A percentile compares a stretch with the other conserved stretches of the same genome.
Conservation (phyloP, 1,140 invertebrate species). For the Penaeus chinensis region DNA sequence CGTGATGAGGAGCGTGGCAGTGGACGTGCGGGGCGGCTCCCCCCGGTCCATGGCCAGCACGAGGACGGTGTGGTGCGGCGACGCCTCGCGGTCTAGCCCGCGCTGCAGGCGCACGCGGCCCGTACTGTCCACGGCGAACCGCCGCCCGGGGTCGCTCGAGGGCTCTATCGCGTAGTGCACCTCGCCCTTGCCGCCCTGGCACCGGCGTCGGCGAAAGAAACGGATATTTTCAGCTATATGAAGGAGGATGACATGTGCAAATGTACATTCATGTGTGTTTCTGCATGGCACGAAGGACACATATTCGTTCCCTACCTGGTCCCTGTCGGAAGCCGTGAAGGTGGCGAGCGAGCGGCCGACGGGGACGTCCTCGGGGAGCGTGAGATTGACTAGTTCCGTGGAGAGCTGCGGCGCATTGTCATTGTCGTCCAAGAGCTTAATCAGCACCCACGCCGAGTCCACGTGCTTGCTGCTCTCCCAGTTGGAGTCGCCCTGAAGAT, state of each 20-base stretch:
- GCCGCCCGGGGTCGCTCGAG: slow-evolving; percentile 81
- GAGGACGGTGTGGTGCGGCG: slow-evolving; percentile 84
- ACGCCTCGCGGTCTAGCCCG: slow-evolving; percentile 86
- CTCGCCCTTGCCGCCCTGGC: slow-evolving; percentile 88
- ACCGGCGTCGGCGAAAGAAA: slow-evolving; percentile 89
- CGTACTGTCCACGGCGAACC: slow-evolving; percentile 81
- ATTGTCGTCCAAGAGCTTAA: slow-evolving; percentile 90
- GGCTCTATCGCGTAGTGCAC: slow-evolving; percentile 82
- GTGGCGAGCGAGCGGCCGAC: slow-evolving; percentile 84
- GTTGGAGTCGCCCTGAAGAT: slow-evolving; percentile 13
- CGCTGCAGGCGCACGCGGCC: slow-evolving; percentile 84
- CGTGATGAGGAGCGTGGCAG: slow-evolving; percentile 83
- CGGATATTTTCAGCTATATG: slow-evolving; percentile 81
- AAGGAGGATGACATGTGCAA: slow-evolving; percentile 65
- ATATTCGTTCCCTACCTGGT: slow-evolving; percentile 68
- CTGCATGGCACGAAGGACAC: neutral
- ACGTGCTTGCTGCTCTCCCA: slow-evolving; percentile 32
- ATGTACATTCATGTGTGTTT: neutral
- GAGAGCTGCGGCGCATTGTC: slow-evolving; percentile 89
- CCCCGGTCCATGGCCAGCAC: slow-evolving; percentile 88
- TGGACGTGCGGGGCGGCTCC: slow-evolving; percentile 79
- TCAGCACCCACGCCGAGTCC: slow-evolving; percentile 70
- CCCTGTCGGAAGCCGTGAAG: slow-evolving; percentile 84
- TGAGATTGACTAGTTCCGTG: slow-evolving; percentile 76
- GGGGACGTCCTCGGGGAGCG: slow-evolving; percentile 94